Percentiles rank a stretch among this genome's conserved stretches.
phyloP scores from a whole-genome alignment of 2,888 invertebrate species.

The Macroteleia sp. region DNA sequence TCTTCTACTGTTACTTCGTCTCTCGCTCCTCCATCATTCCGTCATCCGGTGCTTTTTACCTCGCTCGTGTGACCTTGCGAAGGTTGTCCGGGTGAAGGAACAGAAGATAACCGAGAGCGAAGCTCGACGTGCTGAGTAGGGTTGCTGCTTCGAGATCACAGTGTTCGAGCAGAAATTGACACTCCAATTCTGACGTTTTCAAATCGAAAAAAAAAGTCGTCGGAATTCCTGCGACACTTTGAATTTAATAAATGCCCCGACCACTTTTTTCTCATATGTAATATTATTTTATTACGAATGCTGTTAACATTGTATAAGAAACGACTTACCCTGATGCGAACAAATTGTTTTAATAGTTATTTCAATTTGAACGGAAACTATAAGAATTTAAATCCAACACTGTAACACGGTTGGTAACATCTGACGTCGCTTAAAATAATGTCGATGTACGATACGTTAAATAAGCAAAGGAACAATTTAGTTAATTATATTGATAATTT shows the following conservation, averaged over 20 bases:
- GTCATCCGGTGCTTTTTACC: constrained; percentile 73
- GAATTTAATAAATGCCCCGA: constrained; percentile 2
- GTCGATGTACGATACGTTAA: no score
- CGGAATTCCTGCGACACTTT: constrained; percentile 8
- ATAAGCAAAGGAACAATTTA: no score
- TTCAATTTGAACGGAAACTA: not conserved
- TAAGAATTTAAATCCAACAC: no score
- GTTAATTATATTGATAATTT: no score
- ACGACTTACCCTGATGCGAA: no score
- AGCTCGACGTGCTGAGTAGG: constrained; percentile 49
- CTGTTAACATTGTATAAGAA: no score
- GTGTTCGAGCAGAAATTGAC: constrained; percentile 30
- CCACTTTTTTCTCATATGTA: no score
- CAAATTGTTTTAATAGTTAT: no score
- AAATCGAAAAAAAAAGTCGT: constrained; percentile 4
- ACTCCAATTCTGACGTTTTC: constrained; percentile 22
- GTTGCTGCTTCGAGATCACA: constrained; percentile 41
- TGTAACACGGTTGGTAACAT: no score
- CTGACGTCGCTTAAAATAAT: no score
- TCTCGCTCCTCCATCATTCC: constrained; percentile 59
- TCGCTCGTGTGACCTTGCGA: constrained; percentile 81
- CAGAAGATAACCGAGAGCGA: constrained; percentile 70
- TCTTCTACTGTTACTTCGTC: constrained; percentile 46
- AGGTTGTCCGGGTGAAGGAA: constrained; percentile 84
- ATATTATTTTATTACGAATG: not conserved